Conservation (phyloP, 2,888 invertebrate genomes). For the Dynastes tityus region DNA sequence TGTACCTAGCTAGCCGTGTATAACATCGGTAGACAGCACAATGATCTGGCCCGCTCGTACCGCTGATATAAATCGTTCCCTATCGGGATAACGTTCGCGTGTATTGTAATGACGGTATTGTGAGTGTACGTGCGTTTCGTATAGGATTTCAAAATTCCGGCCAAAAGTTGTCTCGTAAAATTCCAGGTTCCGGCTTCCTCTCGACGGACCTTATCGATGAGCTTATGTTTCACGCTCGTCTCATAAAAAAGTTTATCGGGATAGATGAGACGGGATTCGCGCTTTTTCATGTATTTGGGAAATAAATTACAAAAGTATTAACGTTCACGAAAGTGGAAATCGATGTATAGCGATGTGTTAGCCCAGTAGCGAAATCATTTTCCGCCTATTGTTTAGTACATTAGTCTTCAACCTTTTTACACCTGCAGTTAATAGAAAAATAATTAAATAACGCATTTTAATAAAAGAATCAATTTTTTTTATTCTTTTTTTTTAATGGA, state of each 20-base stretch:
- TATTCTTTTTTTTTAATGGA: too few species aligned
- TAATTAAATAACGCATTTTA: too few species aligned
- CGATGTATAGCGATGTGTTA: neutral
- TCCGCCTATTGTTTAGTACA: neutral
- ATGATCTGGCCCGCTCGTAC: constrained; percentile 27
- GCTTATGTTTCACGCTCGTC: constrained; percentile 43
- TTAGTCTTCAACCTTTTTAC: too few species aligned
- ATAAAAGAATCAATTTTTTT: too few species aligned
- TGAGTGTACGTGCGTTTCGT: constrained; percentile 5
- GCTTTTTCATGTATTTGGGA: constrained; percentile 13
- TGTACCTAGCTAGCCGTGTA: constrained; percentile 44
- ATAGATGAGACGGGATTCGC: constrained; percentile 20
- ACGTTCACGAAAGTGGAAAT: neutral
- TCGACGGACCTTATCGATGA: constrained; percentile 29
- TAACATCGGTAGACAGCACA: constrained; percentile 39
- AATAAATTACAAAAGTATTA: constrained; percentile 40
- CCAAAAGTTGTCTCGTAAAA: constrained; percentile 37
- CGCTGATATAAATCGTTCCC: constrained; percentile 44
- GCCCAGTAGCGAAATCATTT: neutral
- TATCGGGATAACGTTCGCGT: neutral
- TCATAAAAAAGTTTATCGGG: constrained; percentile 43
- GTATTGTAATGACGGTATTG: neutral
- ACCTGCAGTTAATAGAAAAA: too few species aligned
- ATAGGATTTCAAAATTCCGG: constrained; percentile 38
- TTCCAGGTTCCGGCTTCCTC: constrained; percentile 5